Percentiles rank a stretch among this genome's conserved stretches.
phyloP scores from a whole-genome alignment of 2,797 vertebrate genomes.

The Phrynocephalus forsythii region DNA sequence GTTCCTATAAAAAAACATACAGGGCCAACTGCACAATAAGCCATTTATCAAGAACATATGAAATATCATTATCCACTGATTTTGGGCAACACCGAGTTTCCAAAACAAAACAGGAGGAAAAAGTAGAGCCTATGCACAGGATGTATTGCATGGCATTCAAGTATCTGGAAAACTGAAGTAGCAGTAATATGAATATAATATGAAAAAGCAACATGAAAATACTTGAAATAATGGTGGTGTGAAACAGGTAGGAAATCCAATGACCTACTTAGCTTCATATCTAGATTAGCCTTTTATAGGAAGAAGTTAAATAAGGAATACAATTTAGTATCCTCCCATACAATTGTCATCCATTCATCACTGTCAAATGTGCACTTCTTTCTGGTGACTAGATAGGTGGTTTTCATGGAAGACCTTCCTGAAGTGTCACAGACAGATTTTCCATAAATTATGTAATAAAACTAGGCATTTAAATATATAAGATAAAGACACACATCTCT shows the following conservation, averaged over 20 bases:
- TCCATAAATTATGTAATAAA: neutral
- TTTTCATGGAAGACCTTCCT: neutral
- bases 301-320: neutral
- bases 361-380: neutral
- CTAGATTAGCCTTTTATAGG: neutral
- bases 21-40: constrained; percentile 22
- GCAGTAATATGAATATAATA: too few relatives aligned
- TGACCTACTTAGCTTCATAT: neutral
- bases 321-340: neutral
- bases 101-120: neutral
- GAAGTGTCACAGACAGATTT: neutral
- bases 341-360: neutral
- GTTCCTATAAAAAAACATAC: neutral
- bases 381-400: neutral
- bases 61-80: neutral
- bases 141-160: neutral
- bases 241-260: neutral
- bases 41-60: neutral
- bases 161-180: neutral
- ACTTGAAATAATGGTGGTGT: neutral
- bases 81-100: neutral
- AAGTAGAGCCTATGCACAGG: neutral
- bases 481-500: neutral
- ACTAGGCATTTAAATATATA: neutral
- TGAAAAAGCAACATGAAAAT: neutral